A percentile compares a stretch with the other conserved stretches of the same genome.
phyloP scores from a whole-genome alignment of 1,140 invertebrate genomes.

The Plutomurus gul region DNA sequence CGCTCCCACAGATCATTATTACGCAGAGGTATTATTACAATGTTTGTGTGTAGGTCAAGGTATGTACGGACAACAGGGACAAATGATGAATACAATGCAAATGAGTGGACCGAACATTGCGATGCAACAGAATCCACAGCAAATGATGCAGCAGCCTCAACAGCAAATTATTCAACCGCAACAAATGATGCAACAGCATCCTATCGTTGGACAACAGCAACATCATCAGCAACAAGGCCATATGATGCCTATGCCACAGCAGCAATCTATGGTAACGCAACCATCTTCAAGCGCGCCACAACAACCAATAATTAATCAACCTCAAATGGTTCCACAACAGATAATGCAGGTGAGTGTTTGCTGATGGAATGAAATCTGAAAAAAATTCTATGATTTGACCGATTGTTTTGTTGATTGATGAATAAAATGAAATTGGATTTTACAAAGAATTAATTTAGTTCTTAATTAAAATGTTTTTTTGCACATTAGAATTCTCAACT shows the following conservation, averaged over 20 bases:
- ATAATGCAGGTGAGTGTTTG: constrained; percentile 30
- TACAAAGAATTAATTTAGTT: neutral
- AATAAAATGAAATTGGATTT: neutral
- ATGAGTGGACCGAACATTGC: neutral
- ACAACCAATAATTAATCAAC: constrained; percentile 32
- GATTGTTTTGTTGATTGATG: neutral
- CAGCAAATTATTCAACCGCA: constrained; percentile 46
- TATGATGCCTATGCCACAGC: constrained; percentile 44
- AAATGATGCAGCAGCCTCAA: constrained; percentile 43
- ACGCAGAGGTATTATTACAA: too few species aligned
- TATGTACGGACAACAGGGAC: neutral
- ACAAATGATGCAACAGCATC: constrained; percentile 31
- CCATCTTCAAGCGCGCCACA: constrained; percentile 24
- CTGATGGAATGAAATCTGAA: neutral
- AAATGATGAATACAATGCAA: constrained; percentile 25
- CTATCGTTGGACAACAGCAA: neutral
- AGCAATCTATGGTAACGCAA: constrained; percentile 40
- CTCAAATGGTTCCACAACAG: constrained; percentile 44
- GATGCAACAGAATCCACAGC: constrained; percentile 19
- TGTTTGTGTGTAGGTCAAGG: neutral
- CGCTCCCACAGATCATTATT: too few species aligned
- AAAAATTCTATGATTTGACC: neutral
- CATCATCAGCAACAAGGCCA: neutral
- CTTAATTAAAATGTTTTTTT: constrained; percentile 14
- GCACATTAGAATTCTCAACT: constrained; percentile 41